Conservation (phyloP, 2,797 vertebrate species). For the Amniataba percoides region DNA sequence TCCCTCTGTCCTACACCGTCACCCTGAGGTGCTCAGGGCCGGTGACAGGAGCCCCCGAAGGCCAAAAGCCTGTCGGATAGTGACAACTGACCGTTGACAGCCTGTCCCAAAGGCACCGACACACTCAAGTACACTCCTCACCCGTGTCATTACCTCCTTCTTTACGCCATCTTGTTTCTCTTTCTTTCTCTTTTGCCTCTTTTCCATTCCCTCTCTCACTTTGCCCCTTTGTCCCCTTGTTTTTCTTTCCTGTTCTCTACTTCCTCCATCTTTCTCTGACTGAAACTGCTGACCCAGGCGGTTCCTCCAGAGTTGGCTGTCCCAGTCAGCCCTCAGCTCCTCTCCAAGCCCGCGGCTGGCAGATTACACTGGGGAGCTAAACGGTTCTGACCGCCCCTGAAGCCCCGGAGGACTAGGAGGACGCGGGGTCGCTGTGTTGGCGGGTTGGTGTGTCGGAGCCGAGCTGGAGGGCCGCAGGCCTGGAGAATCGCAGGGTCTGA, state of each 20-base stretch:
- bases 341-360: constrained; percentile 20
- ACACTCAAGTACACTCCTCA: constrained; percentile 45
- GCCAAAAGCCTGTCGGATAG: constrained; percentile 61
- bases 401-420: constrained; percentile 18
- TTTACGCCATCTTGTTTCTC: constrained; percentile 12
- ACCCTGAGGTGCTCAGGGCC: constrained; percentile 57
- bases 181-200: background rate
- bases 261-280: constrained; percentile 1
- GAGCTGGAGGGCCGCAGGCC: background rate
- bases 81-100: constrained; percentile 76
- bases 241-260: background rate
- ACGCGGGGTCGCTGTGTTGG: background rate
- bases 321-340: constrained; percentile 24
- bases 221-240: constrained; percentile 11
- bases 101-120: constrained; percentile 47
- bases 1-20: constrained; percentile 60
- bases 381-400: constrained; percentile 22
- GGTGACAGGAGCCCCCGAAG: constrained; percentile 68
- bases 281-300: constrained; percentile 49
- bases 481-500: background rate
- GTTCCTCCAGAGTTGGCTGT: constrained; percentile 20
- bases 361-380: constrained; percentile 44
- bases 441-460: constrained; percentile 22
- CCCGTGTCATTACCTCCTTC: constrained; percentile 3
- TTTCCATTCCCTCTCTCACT: background rate